Conservation (phyloP, 2,113 vertebrate species). For the Rhinoptilus africanus region DNA sequence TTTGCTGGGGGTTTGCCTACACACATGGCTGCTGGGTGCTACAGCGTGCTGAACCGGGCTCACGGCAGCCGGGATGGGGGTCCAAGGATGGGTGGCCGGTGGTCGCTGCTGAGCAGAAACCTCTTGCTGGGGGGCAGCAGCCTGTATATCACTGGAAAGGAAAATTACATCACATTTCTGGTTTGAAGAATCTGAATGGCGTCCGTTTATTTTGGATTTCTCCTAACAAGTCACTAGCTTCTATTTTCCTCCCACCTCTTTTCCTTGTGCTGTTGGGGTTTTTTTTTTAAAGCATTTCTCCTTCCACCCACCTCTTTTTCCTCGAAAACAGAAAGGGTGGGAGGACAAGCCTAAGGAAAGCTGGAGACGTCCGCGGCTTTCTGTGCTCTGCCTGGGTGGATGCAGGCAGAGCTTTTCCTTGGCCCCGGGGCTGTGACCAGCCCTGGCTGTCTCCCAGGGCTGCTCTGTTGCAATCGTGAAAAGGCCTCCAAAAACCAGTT, state of each 20-base stretch:
- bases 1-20: background rate
- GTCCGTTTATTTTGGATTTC: background rate
- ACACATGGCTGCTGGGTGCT: background rate
- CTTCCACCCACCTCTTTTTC: background rate
- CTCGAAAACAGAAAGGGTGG: background rate
- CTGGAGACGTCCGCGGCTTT: fast-evolving
- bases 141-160: background rate
- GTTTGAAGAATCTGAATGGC: background rate
- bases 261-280: background rate
- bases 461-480: background rate
- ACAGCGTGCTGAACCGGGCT: background rate
- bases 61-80: too few species aligned
- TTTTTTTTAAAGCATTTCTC: background rate
- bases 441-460: background rate
- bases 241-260: background rate
- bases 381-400: background rate
- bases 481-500: background rate
- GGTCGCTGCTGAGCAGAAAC: background rate
- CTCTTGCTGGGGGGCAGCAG: background rate
- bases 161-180: background rate
- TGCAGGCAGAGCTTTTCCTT: background rate
- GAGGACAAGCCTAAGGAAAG: background rate
- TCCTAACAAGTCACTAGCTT: background rate
- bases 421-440: background rate
- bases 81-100: fast-evolving